These are phyloP conservation scores for Paragorgia papillata DNA, from an alignment of 92 coral and sea anemone species.

Conservation along the genomic window DNA sequence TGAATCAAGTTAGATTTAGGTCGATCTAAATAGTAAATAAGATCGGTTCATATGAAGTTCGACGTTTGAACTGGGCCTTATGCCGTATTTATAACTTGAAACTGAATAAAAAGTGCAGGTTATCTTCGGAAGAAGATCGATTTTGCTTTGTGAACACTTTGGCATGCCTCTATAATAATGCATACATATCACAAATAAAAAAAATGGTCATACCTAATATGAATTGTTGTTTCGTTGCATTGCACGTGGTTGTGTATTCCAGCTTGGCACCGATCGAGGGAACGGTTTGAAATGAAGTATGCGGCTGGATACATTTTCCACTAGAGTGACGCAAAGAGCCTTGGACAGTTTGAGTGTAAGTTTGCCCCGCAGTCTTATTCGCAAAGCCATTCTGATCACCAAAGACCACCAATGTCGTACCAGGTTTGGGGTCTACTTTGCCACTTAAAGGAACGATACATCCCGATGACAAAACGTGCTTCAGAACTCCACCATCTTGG, in stretches of 20 bases:
- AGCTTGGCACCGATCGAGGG: conserved; percentile 29
- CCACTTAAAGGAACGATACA: conserved; percentile 18
- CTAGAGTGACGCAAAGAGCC: conserved; percentile 18
- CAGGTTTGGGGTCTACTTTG: not conserved
- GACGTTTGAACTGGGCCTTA: too few relatives aligned
- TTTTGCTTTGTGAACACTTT: too few relatives aligned
- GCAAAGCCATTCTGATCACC: not conserved
- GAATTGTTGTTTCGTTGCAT: conserved; percentile 7
- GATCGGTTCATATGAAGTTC: too few relatives aligned
- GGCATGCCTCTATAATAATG: too few relatives aligned
- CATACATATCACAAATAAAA: too few relatives aligned
- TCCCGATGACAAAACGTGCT: conserved; percentile 13
- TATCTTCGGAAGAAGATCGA: too few relatives aligned
- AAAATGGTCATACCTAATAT: conserved; percentile 28
- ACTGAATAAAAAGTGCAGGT: too few relatives aligned
- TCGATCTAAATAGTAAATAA: too few relatives aligned
- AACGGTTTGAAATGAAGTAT: not conserved
- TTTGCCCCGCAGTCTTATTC: conserved; percentile 19
- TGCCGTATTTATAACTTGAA: too few relatives aligned
- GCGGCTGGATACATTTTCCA: conserved; percentile 31
- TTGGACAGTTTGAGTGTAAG: conserved; percentile 1
- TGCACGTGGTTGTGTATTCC: conserved; percentile 13
- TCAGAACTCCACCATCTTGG: not conserved
- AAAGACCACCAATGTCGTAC: not conserved
- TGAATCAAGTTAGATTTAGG: too few relatives aligned